These are phyloP conservation scores for Trypoxylus dichotomus DNA, from an alignment of 1,140 invertebrate species.

Conservation along the genomic window DNA sequence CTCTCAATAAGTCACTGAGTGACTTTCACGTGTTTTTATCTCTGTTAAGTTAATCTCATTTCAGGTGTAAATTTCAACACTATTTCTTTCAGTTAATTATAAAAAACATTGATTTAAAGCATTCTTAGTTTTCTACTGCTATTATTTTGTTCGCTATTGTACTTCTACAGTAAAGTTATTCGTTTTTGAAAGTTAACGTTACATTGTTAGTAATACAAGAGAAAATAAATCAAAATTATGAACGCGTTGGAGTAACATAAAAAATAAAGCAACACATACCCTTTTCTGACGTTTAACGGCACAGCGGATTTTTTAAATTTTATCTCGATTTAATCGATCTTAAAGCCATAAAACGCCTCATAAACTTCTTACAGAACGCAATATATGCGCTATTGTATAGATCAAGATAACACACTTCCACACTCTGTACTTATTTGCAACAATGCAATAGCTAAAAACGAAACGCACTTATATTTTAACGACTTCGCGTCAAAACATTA, in stretches of 20 bases:
- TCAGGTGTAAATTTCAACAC: too few relatives aligned
- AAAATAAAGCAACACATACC: conserved; percentile 3
- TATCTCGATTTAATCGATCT: conserved; percentile 20
- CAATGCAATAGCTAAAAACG: conserved; percentile 4
- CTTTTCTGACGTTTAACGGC: conserved; percentile 4
- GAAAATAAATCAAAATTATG: background rate
- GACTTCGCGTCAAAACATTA: background rate
- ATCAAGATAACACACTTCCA: background rate
- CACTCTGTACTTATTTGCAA: background rate
- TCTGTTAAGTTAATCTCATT: too few relatives aligned
- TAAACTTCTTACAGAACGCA: background rate
- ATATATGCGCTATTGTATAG: background rate
- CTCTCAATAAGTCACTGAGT: too few relatives aligned
- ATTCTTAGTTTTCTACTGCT: too few relatives aligned
- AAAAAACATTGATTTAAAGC: too few relatives aligned
- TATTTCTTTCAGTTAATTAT: too few relatives aligned
- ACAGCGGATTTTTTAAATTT: background rate
- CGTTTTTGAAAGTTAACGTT: too few relatives aligned
- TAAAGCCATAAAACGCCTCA: conserved; percentile 11
- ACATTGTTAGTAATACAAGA: too few relatives aligned
- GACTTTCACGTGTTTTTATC: too few relatives aligned
- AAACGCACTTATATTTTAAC: conserved; percentile 11
- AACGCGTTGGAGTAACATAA: background rate
- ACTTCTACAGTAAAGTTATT: too few relatives aligned
- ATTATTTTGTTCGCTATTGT: too few relatives aligned